These are phyloP conservation scores for Polyergus mexicanus DNA, from an alignment of 1,140 invertebrate species.

Conservation along the genomic window DNA sequence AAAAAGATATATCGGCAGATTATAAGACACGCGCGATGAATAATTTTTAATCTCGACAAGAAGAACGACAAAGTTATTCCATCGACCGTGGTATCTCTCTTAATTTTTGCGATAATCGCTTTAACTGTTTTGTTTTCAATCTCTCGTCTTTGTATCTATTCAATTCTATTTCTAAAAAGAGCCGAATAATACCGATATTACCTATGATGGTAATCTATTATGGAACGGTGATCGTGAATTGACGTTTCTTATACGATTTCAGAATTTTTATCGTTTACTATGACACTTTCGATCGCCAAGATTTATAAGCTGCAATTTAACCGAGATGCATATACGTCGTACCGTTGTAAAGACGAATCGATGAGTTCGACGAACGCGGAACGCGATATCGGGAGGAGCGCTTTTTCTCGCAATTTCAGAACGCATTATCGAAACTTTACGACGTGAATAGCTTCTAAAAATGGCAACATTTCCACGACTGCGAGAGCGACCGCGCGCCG, in stretches of 20 bases:
- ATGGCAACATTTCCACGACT: slow-evolving; percentile 33
- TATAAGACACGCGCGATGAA: background rate
- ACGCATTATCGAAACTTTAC: background rate
- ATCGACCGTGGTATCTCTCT: background rate
- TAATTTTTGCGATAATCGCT: background rate
- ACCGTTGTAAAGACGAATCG: background rate
- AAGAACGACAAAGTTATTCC: background rate
- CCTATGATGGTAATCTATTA: background rate
- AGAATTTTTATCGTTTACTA: background rate
- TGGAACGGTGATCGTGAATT: background rate
- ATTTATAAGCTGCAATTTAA: background rate
- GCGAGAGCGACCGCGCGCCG: background rate
- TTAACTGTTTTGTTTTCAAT: background rate
- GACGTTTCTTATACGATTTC: background rate
- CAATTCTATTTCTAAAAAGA: background rate
- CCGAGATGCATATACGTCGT: background rate
- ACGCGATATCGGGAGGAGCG: background rate
- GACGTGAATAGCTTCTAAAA: slow-evolving; percentile 1
- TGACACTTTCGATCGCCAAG: background rate
- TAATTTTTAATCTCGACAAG: background rate
- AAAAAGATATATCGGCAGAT: slow-evolving; percentile 14
- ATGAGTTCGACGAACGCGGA: slow-evolving; percentile 23
- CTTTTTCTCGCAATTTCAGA: background rate
- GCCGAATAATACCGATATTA: background rate
- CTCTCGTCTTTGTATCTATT: background rate